Base-by-base conservation (phyloP, 2,113 vertebrate genomes). In the Calidris pugnax region DNA sequence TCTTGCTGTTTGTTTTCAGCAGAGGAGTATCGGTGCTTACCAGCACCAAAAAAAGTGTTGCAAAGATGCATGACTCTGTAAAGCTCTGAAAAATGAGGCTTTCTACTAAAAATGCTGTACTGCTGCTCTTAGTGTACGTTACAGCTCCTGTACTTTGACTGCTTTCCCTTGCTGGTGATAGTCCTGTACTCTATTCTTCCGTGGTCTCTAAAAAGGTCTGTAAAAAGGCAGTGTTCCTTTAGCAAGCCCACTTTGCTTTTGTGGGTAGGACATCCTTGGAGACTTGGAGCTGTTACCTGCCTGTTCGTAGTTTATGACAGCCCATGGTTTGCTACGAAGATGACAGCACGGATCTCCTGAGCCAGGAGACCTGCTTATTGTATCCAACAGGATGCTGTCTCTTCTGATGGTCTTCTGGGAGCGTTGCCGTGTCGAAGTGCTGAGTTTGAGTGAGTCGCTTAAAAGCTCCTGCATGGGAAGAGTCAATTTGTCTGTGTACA, bases 351-450 rank as follows among this genome's bases (percentile, higher is more conserved):
- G 41, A 21, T 16, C 53, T 84, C 43, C 74, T 84, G 72, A 55
- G 86, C 59, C 60, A 68, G 87, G 87, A 92, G 80, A 75, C 35
- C 47, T 59, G 47, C 56, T 24, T 47, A 41, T 81, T 67, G 51
- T 3, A 0, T 48, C 28, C 18, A 47, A 77, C 19, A 20, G 45
- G 63, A 60, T 83, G 10, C 62, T 90, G 67, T 45, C 41, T 85
- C 69, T 45, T 64, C 17, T 80, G 75, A 14, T 76, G 83, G n/a
- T 59, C 50, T 83, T 48, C 71, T 15, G 20, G 92, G 83, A 93
- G 37, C 16, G 0, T 83, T 85, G 79, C 55, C 0, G 0, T 26
- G 71, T 72, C 37, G 23, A 39, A 83, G 22, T 12, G 53, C 45
- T 39, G 47, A 30, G 14, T 90, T 27, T 14, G 63, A 93, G 48